Evolutionary conservation across 2,113 vertebrate genomes (phyloP).

Genomic region (Alaudala cheleensis): DNA sequence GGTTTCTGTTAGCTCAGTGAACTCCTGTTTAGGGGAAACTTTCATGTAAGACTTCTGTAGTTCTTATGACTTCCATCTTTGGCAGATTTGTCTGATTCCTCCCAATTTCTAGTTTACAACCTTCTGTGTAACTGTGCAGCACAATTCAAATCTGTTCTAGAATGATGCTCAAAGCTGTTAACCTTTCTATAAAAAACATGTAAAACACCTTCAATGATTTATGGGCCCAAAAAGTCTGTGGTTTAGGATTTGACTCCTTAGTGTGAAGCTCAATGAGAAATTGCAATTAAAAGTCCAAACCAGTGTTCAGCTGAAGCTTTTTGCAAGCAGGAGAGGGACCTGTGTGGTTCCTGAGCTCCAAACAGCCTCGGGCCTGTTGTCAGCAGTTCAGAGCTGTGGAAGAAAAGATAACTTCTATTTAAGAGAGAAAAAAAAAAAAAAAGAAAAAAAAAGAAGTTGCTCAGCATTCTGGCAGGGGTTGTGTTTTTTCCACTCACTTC

Average conservation of each 20-base stretch:
- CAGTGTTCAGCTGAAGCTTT: not conserved
- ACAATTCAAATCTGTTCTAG: not conserved
- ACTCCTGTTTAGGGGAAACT: not conserved
- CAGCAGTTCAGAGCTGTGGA: not conserved
- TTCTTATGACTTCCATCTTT: not conserved
- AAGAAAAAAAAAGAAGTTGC: not conserved
- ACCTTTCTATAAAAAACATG: not conserved
- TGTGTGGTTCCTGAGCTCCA: not conserved
- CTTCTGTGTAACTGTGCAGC: not conserved
- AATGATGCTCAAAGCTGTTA: not conserved
- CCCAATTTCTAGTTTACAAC: not conserved
- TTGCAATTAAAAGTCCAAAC: not conserved
- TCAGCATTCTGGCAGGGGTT: conserved; percentile 67
- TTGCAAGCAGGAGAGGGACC: not conserved
- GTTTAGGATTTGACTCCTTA: not conserved
- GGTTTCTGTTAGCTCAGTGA: not conserved
- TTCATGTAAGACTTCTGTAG: not conserved
- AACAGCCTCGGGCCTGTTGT: not conserved
- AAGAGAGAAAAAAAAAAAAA: not conserved
- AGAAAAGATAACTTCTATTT: not conserved
- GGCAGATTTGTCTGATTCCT: not conserved
- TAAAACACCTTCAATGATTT: not conserved
- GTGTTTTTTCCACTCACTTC: conserved; percentile 86
- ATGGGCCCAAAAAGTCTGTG: not conserved
- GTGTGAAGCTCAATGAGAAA: not conserved